phyloP scores from a whole-genome alignment of 2,888 invertebrate species.

The Sicus ferrugineus region DNA sequence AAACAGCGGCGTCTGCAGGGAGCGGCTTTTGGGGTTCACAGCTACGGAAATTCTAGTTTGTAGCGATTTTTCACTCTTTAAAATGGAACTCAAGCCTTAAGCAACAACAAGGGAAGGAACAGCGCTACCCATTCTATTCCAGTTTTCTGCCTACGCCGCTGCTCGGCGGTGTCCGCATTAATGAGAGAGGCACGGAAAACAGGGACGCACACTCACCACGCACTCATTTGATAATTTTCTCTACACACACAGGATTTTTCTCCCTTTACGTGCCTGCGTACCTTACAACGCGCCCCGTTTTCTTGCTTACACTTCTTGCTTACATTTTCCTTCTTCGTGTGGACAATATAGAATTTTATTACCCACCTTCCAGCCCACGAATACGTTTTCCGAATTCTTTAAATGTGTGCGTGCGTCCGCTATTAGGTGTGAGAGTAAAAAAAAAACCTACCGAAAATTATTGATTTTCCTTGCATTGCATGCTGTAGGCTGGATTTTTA shows the following conservation, averaged over 20 bases:
- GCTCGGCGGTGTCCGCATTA: not conserved
- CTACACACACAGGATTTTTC: not conserved
- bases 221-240: conserved; percentile 17
- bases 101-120: no score
- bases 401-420: conserved; percentile 10
- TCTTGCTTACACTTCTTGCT: not conserved
- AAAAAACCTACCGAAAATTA: conserved; percentile 17
- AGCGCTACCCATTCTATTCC: no score
- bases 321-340: conserved; percentile 3
- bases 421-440: not conserved
- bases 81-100: no score
- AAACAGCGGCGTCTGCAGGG: no score
- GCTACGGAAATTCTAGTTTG: no score
- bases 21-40: no score
- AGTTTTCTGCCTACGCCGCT: not conserved
- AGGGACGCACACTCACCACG: no score
- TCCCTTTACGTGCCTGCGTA: not conserved
- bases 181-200: no score
- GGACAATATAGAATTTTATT: conserved; percentile 18
- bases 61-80: no score
- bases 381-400: not conserved
- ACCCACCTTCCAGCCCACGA: not conserved
- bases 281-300: not conserved
- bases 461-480: conserved; percentile 18
- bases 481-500: not conserved